These are phyloP conservation scores for Bos indicus DNA, from an alignment of 2,113 vertebrate genomes.

Conservation along the genomic window DNA sequence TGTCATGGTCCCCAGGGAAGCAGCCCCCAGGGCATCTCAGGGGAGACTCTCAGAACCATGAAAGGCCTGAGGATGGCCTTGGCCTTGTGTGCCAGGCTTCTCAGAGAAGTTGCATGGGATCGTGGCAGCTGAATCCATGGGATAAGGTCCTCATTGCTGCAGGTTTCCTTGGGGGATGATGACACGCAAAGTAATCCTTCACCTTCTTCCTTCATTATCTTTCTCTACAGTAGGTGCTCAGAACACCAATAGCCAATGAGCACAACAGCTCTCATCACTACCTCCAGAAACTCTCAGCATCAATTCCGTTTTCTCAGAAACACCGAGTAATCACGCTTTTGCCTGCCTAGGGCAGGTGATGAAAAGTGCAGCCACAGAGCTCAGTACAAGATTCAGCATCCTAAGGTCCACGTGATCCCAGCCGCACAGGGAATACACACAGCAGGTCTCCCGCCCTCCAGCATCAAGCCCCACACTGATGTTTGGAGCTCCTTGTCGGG, in stretches of 20 bases:
- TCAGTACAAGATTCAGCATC: not conserved
- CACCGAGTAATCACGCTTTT: not conserved
- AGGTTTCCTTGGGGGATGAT: not conserved
- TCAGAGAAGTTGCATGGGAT: not conserved
- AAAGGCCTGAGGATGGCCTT: not conserved
- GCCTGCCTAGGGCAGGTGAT: not conserved
- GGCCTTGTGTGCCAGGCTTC: not conserved
- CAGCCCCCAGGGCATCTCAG: not conserved
- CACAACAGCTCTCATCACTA: too few relatives aligned
- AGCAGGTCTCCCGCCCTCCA: not conserved
- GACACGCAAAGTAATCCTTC: not conserved
- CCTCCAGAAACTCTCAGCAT: not conserved
- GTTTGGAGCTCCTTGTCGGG: not conserved
- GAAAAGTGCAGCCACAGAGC: not conserved
- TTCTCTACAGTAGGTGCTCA: not conserved
- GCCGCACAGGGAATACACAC: not conserved
- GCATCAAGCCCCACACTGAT: not conserved
- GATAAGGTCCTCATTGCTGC: not conserved
- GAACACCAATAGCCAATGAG: not conserved
- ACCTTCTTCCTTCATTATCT: not conserved
- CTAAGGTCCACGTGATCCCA: fast-evolving
- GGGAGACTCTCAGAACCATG: not conserved
- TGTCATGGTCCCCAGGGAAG: not conserved
- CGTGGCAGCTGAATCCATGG: not conserved
- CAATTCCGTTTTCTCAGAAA: not conserved